phyloP scores from a whole-genome alignment of 2,888 invertebrate genomes.

The Rhagonycha lutea region DNA sequence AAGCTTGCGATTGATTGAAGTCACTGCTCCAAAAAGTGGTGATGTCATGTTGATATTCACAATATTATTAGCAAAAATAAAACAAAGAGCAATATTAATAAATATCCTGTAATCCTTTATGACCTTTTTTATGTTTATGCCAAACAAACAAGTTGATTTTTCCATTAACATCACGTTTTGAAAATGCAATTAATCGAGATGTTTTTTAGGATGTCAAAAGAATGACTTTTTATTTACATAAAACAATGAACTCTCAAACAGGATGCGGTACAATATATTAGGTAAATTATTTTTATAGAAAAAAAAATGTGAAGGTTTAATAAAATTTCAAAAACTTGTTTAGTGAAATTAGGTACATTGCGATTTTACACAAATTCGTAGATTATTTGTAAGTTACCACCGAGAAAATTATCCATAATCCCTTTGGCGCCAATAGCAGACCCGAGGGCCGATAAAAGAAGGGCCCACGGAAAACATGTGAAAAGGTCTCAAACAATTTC shows the following conservation, averaged over 20 bases:
- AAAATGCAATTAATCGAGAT: background rate
- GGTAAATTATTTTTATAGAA: no score
- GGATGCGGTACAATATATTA: background rate
- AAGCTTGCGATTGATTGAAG: slow-evolving; percentile 9
- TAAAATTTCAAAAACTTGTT: no score
- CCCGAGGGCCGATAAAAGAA: no score
- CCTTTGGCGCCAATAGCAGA: no score
- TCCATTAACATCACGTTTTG: background rate
- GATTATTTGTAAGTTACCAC: background rate
- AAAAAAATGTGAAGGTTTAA: no score
- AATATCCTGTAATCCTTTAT: slow-evolving; percentile 7
- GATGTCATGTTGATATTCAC: slow-evolving; percentile 12
- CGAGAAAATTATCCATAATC: background rate
- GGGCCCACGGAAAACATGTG: no score
- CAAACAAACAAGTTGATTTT: background rate
- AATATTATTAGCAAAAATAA: slow-evolving; percentile 16
- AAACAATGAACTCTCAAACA: background rate
- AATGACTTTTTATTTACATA: background rate
- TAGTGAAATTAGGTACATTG: no score
- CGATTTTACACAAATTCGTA: no score
- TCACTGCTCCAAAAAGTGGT: slow-evolving; percentile 15
- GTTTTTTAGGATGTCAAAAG: background rate
- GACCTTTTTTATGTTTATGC: background rate
- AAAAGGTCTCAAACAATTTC: no score
- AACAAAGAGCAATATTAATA: slow-evolving; percentile 17